These are phyloP conservation scores for Galbula dea DNA, from an alignment of 2,113 vertebrate genomes.

Conservation along the genomic window DNA sequence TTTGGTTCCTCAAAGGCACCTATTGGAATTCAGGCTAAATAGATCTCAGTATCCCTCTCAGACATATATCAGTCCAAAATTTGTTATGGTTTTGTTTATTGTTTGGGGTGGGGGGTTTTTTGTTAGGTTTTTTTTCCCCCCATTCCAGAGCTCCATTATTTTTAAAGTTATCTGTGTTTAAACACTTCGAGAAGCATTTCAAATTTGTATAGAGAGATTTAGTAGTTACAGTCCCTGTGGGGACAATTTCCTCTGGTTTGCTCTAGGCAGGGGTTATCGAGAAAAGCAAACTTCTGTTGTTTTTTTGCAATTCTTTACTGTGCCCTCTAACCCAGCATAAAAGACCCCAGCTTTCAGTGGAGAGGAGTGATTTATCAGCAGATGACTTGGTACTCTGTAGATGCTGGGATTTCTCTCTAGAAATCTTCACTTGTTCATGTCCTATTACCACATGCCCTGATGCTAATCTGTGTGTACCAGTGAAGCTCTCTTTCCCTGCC, in stretches of 20 bases:
- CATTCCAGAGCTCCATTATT: neutral
- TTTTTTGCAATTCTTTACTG: neutral
- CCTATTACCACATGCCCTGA: neutral
- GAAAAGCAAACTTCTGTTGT: constrained; percentile 49
- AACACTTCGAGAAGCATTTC: constrained; percentile 43
- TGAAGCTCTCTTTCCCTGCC: neutral
- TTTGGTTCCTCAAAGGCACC: neutral
- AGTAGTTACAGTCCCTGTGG: constrained; percentile 18
- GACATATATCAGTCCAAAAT: neutral
- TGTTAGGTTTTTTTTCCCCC: neutral
- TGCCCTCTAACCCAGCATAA: neutral
- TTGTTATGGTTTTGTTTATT: neutral
- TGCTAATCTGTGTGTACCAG: neutral
- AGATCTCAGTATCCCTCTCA: neutral
- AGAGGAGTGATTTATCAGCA: neutral
- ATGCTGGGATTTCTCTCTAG: neutral
- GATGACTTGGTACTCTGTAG: neutral
- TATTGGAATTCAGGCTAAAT: constrained; percentile 4
- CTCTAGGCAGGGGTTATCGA: constrained; percentile 51
- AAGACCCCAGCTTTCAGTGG: constrained; percentile 7
- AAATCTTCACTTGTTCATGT: neutral
- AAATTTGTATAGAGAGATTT: constrained; percentile 52
- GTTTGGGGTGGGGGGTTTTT: neutral
- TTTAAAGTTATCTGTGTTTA: constrained; percentile 51
- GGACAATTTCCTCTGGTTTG: constrained; percentile 54